Base-by-base conservation (phyloP, 2,797 vertebrate genomes). In the Xiphophorus birchmanni region DNA sequence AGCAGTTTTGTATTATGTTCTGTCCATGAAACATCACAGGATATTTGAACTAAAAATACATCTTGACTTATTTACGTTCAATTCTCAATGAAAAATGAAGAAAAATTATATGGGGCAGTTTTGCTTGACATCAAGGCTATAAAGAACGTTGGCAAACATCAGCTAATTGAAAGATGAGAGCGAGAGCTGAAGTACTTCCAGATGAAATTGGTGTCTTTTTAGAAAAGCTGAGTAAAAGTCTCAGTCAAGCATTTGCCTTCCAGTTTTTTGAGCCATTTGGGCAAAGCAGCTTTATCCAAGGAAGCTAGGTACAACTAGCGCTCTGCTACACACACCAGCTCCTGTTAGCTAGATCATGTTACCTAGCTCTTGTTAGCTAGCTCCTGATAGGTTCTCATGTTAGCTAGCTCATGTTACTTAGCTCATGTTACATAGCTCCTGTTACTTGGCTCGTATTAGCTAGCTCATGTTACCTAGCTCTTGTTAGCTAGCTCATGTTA, bases 261-360 rank as follows among this genome's bases (percentile, higher is more conserved):
- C 77, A 72, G 23, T 69, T 65, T 32, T 86, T 60, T n/a, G n/a
- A 81, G 75, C 81, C 84, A 77, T 86, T 80, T 89, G 88, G 75
- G 76, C 50, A 0, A 81, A 44, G 50, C 26, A 35, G 84, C 78
- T 47, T 76, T 67, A 32, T 72, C 26, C 81, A 76, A 73, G 50
- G 76, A 13, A 42, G 52, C 72, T 52, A 21, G 74, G 52, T n/a
- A 81, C 48, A 23, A 21, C 18, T 23, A 52, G 18, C 48, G 7
- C 48, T 50, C 18, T 50, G 48, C 48, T 50, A 21, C 48, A 50
- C 48, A 21, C 18, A 50, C 18, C 23, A 52, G 50, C 50, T 52
- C 18, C 18, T 52, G 21, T 52, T 52, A 21, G 50, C 48, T 50
- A 50, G 48, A 6, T 50, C 18, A 6, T 21, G 48, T 18, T 50